Evolutionary conservation across 2,113 vertebrate species (phyloP), one percentile per base, ranked within the genome.

Genomic region (Smithornis capensis): DNA sequence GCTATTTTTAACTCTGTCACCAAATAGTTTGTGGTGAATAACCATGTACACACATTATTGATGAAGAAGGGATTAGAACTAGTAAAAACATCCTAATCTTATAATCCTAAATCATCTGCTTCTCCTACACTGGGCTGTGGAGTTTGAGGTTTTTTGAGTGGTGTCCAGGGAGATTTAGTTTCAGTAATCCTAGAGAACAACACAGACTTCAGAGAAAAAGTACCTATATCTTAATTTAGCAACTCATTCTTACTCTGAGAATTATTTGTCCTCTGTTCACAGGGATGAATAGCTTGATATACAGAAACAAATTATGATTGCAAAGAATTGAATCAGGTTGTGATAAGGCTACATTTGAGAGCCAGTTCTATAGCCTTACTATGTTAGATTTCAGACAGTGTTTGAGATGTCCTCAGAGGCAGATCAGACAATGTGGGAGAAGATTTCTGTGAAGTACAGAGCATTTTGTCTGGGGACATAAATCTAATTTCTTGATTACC

Each of bases 11-110:
- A 94, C 68, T 68, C 76, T 50, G 47, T n/a, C 9, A 78, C 53
- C 0, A 27, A 89, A 71, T 22, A 93, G 57, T 74, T 94, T 56
- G 69, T 59, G 45, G 53, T 65, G 65, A 65, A 38, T 69, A 62
- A 47, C 52, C 5, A 1, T 25, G 53, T 94, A 69, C 31, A 28
- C 25, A 90, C 45, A 4, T 69, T 76, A 45, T 53, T 57, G 68
- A 73, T 68, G 62, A 62, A 64, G 76, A 77, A 90, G 64, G 90
- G 89, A 87, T 96, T 94, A 97, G 94, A 83, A 76, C 60, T 52
- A 59, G 60, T 88, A 44, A 29, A 70, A 90, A 63, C 57, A 67
- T 53, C 25, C 33, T 69, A 87, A 92, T 84, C 67, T 87, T 31
- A 18, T 94, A 93, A 94, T 95, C 75, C 75, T 40, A 35, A 57